Percentiles rank a stretch among this genome's conserved stretches.
Conservation (phyloP, 2,797 vertebrate genomes). For the Gymnodraco acuticeps region DNA sequence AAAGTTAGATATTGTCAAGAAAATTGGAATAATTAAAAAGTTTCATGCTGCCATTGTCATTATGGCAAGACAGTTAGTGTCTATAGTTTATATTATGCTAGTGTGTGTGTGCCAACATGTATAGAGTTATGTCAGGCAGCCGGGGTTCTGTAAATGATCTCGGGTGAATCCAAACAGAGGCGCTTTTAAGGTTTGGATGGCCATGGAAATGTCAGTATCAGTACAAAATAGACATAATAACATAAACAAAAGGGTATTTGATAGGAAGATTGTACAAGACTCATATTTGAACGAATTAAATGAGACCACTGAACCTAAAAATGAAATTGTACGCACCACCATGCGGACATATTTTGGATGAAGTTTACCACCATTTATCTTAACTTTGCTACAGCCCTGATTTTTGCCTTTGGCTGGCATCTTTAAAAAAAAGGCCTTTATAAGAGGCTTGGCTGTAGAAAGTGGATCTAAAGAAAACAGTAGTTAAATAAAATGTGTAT, state of each 20-base stretch:
- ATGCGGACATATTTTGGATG: not conserved
- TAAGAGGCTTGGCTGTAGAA: too few species aligned
- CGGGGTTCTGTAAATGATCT: not conserved
- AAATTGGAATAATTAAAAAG: constrained; percentile 51
- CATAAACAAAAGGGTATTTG: not conserved
- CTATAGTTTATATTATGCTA: constrained; percentile 35
- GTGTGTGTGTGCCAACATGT: constrained; percentile 9
- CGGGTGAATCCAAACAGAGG: not conserved
- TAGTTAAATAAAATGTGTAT: not conserved
- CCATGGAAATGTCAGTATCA: constrained; percentile 2
- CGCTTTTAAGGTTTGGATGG: not conserved
- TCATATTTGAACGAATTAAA: not conserved
- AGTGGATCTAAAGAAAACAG: not conserved
- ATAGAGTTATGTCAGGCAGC: constrained; percentile 19
- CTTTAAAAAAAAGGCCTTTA: not conserved
- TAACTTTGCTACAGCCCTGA: constrained; percentile 20
- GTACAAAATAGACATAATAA: not conserved
- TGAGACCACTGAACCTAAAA: not conserved
- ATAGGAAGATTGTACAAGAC: not conserved
- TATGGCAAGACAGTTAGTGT: constrained; percentile 33
- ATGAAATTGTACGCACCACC: too few species aligned
- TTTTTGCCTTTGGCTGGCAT: constrained; percentile 12
- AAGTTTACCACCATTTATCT: not conserved
- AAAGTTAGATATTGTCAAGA: constrained; percentile 36
- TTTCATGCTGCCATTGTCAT: constrained; percentile 39